These are phyloP conservation scores for Nymphicus hollandicus DNA, from an alignment of 2,113 vertebrate genomes.

Conservation along the genomic window DNA sequence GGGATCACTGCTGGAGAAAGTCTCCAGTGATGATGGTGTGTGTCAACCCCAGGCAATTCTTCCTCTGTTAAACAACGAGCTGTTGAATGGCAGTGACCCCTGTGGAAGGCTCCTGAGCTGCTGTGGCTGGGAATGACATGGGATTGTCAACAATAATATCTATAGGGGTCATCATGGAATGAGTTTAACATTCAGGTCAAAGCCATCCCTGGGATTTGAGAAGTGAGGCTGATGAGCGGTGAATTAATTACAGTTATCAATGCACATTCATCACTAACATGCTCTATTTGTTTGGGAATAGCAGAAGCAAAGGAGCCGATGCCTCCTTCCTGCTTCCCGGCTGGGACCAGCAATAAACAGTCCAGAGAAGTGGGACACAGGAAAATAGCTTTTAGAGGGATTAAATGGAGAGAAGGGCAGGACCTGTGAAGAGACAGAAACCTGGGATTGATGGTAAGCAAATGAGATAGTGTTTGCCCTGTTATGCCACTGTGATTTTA, in stretches of 20 bases:
- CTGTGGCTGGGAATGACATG: background rate
- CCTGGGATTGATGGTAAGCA: background rate
- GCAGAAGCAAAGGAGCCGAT: background rate
- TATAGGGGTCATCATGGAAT: background rate
- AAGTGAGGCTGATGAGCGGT: background rate
- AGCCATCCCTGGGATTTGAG: background rate
- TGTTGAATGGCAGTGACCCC: background rate
- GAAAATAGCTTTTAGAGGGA: background rate
- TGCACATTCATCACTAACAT: fast-evolving
- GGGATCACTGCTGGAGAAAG: background rate
- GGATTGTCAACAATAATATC: background rate
- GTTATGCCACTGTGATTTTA: background rate
- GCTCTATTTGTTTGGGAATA: background rate
- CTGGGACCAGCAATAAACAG: background rate
- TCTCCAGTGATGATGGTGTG: background rate
- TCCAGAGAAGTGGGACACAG: background rate
- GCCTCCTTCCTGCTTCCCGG: background rate
- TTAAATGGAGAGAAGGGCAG: background rate
- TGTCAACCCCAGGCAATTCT: background rate
- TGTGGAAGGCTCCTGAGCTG: background rate
- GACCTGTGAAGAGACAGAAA: background rate
- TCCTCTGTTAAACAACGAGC: background rate
- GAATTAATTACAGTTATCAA: background rate
- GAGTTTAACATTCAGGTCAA: background rate
- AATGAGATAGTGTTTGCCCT: fast-evolving